phyloP scores from a whole-genome alignment of 2,888 invertebrate genomes.

The Ectemnius lituratus region DNA sequence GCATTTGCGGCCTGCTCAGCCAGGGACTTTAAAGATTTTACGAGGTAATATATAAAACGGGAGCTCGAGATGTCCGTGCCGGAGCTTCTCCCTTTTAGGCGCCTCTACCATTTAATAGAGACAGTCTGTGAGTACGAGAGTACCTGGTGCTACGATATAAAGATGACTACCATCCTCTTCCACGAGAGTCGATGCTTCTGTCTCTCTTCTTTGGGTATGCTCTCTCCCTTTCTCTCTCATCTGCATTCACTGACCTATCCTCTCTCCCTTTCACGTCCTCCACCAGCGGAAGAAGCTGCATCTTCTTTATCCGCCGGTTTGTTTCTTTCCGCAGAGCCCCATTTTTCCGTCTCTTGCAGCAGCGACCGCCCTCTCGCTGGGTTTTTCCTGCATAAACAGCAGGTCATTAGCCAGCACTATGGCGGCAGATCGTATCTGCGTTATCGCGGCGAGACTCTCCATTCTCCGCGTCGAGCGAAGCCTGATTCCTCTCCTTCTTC shows the following conservation, averaged over 20 bases:
- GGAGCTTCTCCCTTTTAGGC: conserved; percentile 40
- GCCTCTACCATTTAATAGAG: conserved; percentile 71
- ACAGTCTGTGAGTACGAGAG: conserved; percentile 37
- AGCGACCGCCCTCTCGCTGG: conserved; percentile 41
- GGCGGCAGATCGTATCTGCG: conserved; percentile 67
- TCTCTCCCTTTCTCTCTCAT: conserved; percentile 4
- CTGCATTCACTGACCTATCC: conserved; percentile 11
- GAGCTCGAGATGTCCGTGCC: conserved; percentile 45
- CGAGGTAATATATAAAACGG: conserved; percentile 63
- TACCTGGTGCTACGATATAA: neutral
- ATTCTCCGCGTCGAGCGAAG: conserved; percentile 28
- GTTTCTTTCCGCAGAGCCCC: conserved; percentile 22
- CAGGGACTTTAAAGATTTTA: conserved; percentile 64
- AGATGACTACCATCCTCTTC: no score
- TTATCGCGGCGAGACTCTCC: conserved; percentile 62
- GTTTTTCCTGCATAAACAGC: conserved; percentile 72
- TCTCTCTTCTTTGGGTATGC: neutral
- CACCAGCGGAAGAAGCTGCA: conserved; percentile 8
- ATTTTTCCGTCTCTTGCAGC: conserved; percentile 19
- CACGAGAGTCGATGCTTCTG: neutral
- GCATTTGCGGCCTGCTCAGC: conserved; percentile 18
- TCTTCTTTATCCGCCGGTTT: conserved; percentile 23
- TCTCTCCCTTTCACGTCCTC: conserved; percentile 18
- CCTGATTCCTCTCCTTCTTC: conserved; percentile 35
- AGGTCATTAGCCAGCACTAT: conserved; percentile 69